Base-by-base conservation (phyloP, 2,888 invertebrate species). In the Acleris holmiana region DNA sequence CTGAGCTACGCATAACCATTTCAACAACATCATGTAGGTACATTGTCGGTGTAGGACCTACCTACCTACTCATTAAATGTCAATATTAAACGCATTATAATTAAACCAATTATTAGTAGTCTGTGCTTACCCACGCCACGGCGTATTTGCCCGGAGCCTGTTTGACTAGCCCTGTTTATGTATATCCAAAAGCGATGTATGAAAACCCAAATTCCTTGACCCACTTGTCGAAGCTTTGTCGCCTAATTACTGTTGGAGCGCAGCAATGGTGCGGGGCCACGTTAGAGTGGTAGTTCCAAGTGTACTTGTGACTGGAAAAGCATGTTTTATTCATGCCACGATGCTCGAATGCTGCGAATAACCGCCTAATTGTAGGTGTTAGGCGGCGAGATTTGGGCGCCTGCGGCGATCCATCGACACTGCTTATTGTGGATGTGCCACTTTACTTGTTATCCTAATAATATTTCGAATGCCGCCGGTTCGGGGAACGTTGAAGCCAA, bases 281-380 rank as follows among this genome's bases (percentile, higher is more conserved):
- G 49, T 68, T 69, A 76, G 54, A 71, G 65, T 80, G 83, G 86
- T 64, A 70, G 71, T 69, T 71, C 74, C 76, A 78, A 79, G 80
- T 76, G 83, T 82, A 82, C 84, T 85, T 80, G 83, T 81, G 83
- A 85, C 86, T 79, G 79, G 79, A 81, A 77, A 80, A 82, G 76
- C 78, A 88, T 90, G 90, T 90, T 89, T 91, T 90, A 91, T 91
- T 91, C 91, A 90, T 89, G 83, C 73, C 81, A 77, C 83, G 83
- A 84, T 80, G 84, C 83, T 84, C 80, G 79, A 76, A 78, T 82
- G 78, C 84, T 79, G 83, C 77, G 86, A 85, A 86, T 88, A 86
- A 85, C 86, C 83, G 84, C 77, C 86, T 91, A 90, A 89, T 89
- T 90, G 87, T 88, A 88, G 85, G 87, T 88, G 84, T 85, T 83